A percentile compares a stretch with the other conserved stretches of the same genome.
Evolutionary conservation across 2,113 vertebrate genomes (phyloP).

Genomic region (Dolichotis patagonum): DNA sequence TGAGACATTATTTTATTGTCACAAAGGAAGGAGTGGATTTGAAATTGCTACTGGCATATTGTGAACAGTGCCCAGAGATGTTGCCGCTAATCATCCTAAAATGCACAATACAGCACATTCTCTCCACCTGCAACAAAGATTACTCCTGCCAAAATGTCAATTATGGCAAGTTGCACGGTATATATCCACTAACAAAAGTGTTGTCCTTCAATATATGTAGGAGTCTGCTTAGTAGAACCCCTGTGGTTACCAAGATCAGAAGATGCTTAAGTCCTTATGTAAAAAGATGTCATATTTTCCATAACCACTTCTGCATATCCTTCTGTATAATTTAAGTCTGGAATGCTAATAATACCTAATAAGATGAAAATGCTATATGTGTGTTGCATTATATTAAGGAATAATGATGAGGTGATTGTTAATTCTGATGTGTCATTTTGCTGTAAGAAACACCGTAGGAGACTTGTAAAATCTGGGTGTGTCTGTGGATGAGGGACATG

Average conservation of each 20-base stretch:
- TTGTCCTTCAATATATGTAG: neutral
- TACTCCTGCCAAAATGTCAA: neutral
- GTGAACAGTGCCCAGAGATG: neutral
- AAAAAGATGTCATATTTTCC: neutral
- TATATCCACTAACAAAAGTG: neutral
- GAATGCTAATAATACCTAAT: neutral
- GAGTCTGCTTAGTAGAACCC: neutral
- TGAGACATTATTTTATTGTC: neutral
- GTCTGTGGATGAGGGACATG: neutral
- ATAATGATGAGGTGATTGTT: neutral
- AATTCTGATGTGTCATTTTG: neutral
- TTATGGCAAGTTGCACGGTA: neutral
- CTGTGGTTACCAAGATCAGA: neutral
- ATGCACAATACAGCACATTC: neutral
- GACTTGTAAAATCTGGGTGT: neutral
- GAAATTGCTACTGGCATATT: neutral
- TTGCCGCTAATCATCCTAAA: neutral
- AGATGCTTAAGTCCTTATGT: too few species aligned
- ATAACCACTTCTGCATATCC: neutral
- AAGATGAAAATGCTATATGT: neutral
- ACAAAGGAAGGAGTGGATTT: neutral
- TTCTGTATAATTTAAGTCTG: neutral
- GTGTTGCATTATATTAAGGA: neutral
- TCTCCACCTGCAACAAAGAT: neutral
- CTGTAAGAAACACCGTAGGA: neutral